A percentile compares a stretch with the other conserved stretches of the same genome.
These are phyloP conservation scores for Phorcus lineatus DNA, from an alignment of 2,888 invertebrate genomes.

Conservation along the genomic window DNA sequence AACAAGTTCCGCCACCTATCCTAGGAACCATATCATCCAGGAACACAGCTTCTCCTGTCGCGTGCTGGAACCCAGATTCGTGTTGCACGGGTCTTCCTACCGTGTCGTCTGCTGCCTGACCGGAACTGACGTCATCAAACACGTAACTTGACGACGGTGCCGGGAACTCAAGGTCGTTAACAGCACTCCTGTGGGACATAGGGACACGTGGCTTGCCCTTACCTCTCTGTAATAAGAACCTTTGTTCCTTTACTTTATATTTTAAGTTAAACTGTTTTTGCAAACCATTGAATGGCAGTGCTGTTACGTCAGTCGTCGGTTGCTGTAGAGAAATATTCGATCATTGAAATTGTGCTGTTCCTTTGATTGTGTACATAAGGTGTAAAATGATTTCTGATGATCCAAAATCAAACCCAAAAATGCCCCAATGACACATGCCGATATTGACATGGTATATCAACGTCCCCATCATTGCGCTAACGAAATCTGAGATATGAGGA, in stretches of 20 bases:
- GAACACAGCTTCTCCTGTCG: slow-evolving; percentile 91
- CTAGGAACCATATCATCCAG: slow-evolving; percentile 89
- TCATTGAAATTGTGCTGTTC: too few species aligned
- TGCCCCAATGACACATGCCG: too few species aligned
- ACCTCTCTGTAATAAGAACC: neutral
- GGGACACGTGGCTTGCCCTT: neutral
- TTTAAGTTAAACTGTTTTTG: neutral
- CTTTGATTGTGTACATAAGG: too few species aligned
- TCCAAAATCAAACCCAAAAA: too few species aligned
- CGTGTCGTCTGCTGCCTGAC: slow-evolving; percentile 79
- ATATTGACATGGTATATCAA: too few species aligned
- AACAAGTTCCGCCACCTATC: slow-evolving; percentile 20
- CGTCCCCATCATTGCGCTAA: too few species aligned
- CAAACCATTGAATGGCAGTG: neutral
- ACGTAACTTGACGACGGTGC: slow-evolving; percentile 59
- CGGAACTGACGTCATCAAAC: slow-evolving; percentile 70
- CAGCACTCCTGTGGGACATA: neutral
- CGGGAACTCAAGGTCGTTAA: neutral
- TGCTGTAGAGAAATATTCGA: too few species aligned
- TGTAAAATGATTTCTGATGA: too few species aligned
- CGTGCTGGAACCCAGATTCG: slow-evolving; percentile 88
- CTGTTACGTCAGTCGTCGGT: too few species aligned
- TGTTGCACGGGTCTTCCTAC: slow-evolving; percentile 89
- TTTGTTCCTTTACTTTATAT: too few species aligned
- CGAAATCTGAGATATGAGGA: too few species aligned